A percentile compares a stretch with the other conserved stretches of the same genome.
These are phyloP conservation scores for Albula glossodonta DNA, from an alignment of 2,113 vertebrate species.

Conservation along the genomic window DNA sequence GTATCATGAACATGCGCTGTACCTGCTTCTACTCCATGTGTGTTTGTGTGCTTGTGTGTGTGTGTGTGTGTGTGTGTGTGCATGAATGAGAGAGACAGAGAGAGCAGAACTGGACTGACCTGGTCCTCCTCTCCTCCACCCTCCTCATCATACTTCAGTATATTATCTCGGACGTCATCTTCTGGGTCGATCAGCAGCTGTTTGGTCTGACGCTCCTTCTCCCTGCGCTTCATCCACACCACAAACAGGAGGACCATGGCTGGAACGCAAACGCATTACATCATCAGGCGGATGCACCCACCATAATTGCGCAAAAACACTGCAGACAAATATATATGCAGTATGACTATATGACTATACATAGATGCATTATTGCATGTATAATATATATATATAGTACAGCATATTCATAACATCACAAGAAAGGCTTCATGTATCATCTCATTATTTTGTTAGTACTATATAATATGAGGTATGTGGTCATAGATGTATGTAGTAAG, in stretches of 20 bases:
- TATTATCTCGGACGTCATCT: slow-evolving; percentile 77
- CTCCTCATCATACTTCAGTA: slow-evolving; percentile 80
- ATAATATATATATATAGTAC: not conserved
- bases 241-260: slow-evolving; percentile 79
- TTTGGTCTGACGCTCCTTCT: slow-evolving; percentile 79
- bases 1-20: too few species aligned
- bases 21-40: not conserved
- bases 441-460: too few species aligned
- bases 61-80: not conserved
- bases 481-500: not conserved
- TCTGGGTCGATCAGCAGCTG: slow-evolving; percentile 62
- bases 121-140: slow-evolving; percentile 83
- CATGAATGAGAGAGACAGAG: not conserved
- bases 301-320: not conserved
- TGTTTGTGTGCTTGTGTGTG: not conserved
- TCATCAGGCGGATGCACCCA: not conserved
- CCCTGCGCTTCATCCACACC: slow-evolving; percentile 54
- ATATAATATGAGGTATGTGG: not conserved
- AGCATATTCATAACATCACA: not conserved
- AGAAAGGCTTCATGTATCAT: too few species aligned
- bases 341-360: too few species aligned
- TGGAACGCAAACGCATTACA: slow-evolving; percentile 23
- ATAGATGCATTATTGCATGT: too few species aligned
- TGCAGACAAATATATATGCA: too few species aligned
- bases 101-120: slow-evolving; percentile 56